Percentiles rank a stretch among this genome's conserved stretches.
Conservation (phyloP, 1,140 invertebrate species). For the Aradophagus sp. region DNA sequence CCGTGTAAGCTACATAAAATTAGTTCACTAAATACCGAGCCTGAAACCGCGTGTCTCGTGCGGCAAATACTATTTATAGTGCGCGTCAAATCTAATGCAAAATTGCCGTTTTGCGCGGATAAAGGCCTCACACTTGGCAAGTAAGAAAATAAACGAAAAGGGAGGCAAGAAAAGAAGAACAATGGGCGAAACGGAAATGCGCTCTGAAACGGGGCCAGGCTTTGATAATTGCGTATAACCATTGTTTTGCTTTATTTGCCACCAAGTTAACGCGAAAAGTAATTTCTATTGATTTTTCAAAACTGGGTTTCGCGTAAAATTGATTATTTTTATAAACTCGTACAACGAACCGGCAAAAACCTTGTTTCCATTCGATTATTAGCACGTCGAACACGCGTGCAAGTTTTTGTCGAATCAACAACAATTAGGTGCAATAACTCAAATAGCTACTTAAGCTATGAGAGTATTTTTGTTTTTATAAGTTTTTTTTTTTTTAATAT, state of each 20-base stretch:
- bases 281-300: slow-evolving; percentile 2
- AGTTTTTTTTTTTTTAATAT: no score
- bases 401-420: no score
- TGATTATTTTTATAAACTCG: no score
- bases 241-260: slow-evolving; percentile 20
- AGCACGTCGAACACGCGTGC: no score
- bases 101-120: slow-evolving; percentile 45
- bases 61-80: slow-evolving; percentile 65
- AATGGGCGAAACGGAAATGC: slow-evolving; percentile 32
- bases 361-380: no score
- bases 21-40: slow-evolving; percentile 61
- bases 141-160: no score
- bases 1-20: slow-evolving; percentile 64
- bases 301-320: background rate
- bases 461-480: no score
- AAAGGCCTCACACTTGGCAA: slow-evolving; percentile 14
- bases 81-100: slow-evolving; percentile 42
- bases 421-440: no score
- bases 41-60: slow-evolving; percentile 58
- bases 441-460: no score
- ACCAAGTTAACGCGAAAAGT: slow-evolving; percentile 15
- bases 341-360: no score
- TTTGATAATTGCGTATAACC: slow-evolving; percentile 25
- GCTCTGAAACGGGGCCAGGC: slow-evolving; percentile 32
- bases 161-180: slow-evolving; percentile 31